Percentiles rank a stretch among this genome's conserved stretches.
Conservation (phyloP, 2,113 vertebrate species). For the Sinocyclocheilus rhinocerous region DNA sequence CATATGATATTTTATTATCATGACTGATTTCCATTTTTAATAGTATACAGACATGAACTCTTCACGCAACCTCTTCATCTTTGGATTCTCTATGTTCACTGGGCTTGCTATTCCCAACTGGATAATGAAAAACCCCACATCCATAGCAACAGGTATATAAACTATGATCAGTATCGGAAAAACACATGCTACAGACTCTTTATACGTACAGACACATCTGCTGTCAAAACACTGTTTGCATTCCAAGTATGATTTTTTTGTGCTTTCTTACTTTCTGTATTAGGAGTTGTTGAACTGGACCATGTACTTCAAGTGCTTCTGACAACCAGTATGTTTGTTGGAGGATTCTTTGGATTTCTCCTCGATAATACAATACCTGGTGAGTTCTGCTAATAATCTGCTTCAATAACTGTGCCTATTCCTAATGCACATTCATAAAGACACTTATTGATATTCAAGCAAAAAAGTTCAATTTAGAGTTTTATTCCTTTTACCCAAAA, state of each 20-base stretch:
- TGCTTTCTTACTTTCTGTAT: slow-evolving; percentile 30
- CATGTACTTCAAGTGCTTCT: slow-evolving; percentile 91
- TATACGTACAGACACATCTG: neutral
- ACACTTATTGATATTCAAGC: neutral
- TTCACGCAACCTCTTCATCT: slow-evolving; percentile 93
- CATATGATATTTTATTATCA: neutral
- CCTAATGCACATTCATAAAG: no score
- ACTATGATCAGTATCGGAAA: neutral
- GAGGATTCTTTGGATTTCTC: slow-evolving; percentile 89
- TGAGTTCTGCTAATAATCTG: slow-evolving; percentile 64
- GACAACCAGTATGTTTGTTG: slow-evolving; percentile 96
- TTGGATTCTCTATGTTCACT: slow-evolving; percentile 93
- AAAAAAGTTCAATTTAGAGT: neutral
- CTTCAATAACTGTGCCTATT: neutral
- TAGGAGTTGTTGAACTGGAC: slow-evolving; percentile 86
- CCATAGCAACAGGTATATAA: slow-evolving; percentile 84
- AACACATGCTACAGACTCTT: neutral
- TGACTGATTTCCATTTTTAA: slow-evolving; percentile 1
- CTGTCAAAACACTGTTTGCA: neutral
- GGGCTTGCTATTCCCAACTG: slow-evolving; percentile 89
- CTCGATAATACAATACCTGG: slow-evolving; percentile 96
- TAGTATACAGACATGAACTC: slow-evolving; percentile 97
- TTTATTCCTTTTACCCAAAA: neutral
- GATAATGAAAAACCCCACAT: slow-evolving; percentile 80
- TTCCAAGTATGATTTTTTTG: neutral